Evolutionary conservation across 2,113 vertebrate genomes (phyloP), one percentile per base, ranked within the genome.

Genomic region (Chaetodon auriga): DNA sequence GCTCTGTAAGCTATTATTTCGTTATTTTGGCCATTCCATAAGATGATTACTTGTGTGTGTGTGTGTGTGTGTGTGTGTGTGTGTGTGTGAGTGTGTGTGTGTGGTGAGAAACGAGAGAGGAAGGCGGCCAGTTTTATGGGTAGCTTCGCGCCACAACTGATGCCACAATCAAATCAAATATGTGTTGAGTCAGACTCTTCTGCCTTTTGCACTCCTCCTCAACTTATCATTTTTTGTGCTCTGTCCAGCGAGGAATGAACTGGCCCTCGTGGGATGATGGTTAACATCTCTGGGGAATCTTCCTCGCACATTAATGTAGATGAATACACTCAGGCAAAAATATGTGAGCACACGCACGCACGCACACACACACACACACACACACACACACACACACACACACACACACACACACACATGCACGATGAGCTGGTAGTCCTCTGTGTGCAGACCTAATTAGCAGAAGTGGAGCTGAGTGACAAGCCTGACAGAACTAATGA

Each of bases 381-480:
- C 46, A 43, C 72, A 18, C n/a, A 30, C 6, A 23, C 68, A 16
- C 51, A 21, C 69, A 58, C 57, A 38, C 46, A 43, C 51, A 21
- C 69, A 58, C 57, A 38, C 46, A 43, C 3, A 23, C 68, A 16
- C 51, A 21, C 69, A 58, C 57, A 38, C 46, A 43, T 58, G 12
- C 21, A 30, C 6, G 6, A 35, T 30, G 62, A 70, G 72, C 25
- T 13, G 54, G 38, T 23, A n/a, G 82, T 92, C 89, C 87, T 87
- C 77, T 87, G 90, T 86, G 92, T 82, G 41, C 62, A 63, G 85
- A 48, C 74, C 91, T 92, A 89, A 90, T 94, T 93, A 92, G 55
- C 71, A 79, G 78, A 88, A 92, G 71, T 82, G 83, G 90, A 90
- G 64, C 87, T 86, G 88, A 83, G 84, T 62, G 85, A 82, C 51